Evolutionary conservation across 2,888 invertebrate species (phyloP).

Genomic region (Polyploca ridens): DNA sequence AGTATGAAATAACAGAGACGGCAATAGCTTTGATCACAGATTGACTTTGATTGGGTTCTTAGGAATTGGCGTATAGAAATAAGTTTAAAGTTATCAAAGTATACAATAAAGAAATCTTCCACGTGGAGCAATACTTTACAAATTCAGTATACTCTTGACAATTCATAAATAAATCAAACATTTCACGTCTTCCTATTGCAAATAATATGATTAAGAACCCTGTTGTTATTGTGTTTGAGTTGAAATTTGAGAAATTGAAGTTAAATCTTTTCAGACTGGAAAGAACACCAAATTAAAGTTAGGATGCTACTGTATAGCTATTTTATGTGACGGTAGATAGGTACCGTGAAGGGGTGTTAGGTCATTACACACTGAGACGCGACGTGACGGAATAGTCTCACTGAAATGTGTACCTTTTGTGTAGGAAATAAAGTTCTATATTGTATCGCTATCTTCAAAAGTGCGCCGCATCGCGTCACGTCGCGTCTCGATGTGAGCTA

Average conservation of each 20-base stretch:
- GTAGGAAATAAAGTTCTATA: too few relatives aligned
- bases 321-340: not conserved
- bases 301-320: conserved; percentile 6
- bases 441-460: too few relatives aligned
- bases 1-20: too few relatives aligned
- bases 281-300: conserved; percentile 16
- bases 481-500: too few relatives aligned
- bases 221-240: not conserved
- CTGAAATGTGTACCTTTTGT: too few relatives aligned
- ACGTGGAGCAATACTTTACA: not conserved
- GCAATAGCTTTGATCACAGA: too few relatives aligned
- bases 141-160: not conserved
- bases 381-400: too few relatives aligned
- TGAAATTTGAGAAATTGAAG: not conserved
- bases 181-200: conserved; percentile 2
- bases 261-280: conserved; percentile 11
- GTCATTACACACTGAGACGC: not conserved
- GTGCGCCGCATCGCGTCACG: too few relatives aligned
- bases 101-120: too few relatives aligned
- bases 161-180: not conserved
- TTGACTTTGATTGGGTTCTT: too few relatives aligned
- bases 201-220: not conserved
- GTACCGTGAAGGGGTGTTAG: not conserved
- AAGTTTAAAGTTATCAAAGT: too few relatives aligned
- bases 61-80: too few relatives aligned